Evolutionary conservation across 2,888 invertebrate genomes (phyloP).

Genomic region (Athalia circularis): DNA sequence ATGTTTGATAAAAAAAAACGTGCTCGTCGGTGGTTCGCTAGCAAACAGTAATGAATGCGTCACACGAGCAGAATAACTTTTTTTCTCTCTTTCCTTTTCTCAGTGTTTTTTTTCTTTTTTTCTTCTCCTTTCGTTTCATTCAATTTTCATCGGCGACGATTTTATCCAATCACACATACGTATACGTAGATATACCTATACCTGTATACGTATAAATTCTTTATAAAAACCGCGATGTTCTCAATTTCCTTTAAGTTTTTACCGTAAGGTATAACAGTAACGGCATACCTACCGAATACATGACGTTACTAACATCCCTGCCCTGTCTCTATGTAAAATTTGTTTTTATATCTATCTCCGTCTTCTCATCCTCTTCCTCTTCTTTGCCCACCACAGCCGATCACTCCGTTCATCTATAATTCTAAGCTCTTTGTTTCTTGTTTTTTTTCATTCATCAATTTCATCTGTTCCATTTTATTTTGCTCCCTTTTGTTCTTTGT

Average conservation of each 20-base stretch:
- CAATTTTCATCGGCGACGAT: too few species aligned
- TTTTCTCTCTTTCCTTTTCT: too few species aligned
- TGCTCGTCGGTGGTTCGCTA: too few species aligned
- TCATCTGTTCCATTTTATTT: constrained; percentile 5
- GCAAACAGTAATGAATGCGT: too few species aligned
- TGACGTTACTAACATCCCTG: constrained; percentile 63
- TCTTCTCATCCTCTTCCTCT: not conserved
- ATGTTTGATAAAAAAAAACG: too few species aligned
- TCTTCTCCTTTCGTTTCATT: too few species aligned
- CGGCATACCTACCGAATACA: constrained; percentile 69
- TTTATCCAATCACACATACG: too few species aligned
- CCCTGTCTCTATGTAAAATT: constrained; percentile 15
- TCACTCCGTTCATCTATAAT: not conserved
- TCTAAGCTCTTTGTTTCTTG: not conserved
- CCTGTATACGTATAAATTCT: too few species aligned
- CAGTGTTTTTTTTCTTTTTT: too few species aligned
- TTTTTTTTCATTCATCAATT: not conserved
- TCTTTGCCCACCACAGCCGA: constrained; percentile 10
- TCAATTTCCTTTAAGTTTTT: constrained; percentile 72
- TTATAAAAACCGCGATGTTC: constrained; percentile 51
- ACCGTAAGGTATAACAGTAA: constrained; percentile 73
- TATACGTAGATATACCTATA: too few species aligned
- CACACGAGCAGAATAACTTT: too few species aligned
- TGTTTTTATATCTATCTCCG: not conserved
- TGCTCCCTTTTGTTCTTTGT: constrained; percentile 10